A percentile compares a stretch with the other conserved stretches of the same genome.
phyloP scores from a whole-genome alignment of 1,140 invertebrate species.

The Stegodyphus mimosarum region DNA sequence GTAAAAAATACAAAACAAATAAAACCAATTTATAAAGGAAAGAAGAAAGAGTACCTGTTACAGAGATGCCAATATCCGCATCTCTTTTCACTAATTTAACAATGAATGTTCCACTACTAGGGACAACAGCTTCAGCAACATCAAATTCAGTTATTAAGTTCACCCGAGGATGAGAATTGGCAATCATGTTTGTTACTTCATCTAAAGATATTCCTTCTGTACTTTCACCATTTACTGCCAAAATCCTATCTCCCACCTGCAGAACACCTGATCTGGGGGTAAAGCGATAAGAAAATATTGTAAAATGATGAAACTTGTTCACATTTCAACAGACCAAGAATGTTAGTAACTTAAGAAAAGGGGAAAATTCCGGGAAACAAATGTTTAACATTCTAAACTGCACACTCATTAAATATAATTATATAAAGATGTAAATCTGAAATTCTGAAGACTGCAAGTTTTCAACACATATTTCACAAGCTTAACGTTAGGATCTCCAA shows the following conservation, averaged over 20 bases:
- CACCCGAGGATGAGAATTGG: conserved; percentile 69
- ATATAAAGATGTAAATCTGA: no score
- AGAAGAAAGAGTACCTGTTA: conserved; percentile 74
- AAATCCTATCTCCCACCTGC: conserved; percentile 84
- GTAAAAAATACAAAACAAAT: neutral
- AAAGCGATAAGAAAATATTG: neutral
- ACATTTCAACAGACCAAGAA: no score
- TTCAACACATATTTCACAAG: no score
- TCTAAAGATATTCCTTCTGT: conserved; percentile 70
- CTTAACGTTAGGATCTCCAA: no score
- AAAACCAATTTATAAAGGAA: neutral
- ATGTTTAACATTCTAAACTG: no score
- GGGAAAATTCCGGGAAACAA: no score
- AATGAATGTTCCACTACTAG: conserved; percentile 87
- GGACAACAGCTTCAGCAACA: conserved; percentile 91
- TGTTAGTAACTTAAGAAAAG: no score
- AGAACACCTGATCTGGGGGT: conserved; percentile 77
- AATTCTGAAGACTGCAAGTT: no score
- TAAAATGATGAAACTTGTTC: no score
- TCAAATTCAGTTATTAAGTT: conserved; percentile 79
- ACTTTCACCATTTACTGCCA: conserved; percentile 79
- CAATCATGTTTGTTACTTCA: conserved; percentile 70
- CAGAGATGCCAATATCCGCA: conserved; percentile 85
- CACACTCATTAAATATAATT: no score
- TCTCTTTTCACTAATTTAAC: conserved; percentile 85